Evolutionary conservation across 2,888 invertebrate genomes (phyloP).

Genomic region (Chalcosyrphus nemorum): DNA sequence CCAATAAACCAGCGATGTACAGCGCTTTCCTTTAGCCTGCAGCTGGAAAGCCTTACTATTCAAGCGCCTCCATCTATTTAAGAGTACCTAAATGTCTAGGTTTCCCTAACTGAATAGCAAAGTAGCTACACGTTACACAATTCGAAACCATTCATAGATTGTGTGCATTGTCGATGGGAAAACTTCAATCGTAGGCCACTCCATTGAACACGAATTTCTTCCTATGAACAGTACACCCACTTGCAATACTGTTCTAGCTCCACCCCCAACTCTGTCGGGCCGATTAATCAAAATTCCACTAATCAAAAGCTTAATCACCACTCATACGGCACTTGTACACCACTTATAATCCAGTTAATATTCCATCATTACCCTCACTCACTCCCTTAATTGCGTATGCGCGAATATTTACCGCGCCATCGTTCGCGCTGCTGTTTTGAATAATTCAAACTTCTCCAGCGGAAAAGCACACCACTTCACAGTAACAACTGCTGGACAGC

Average conservation of each 20-base stretch:
- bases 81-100: no score
- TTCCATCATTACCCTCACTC: slow-evolving; percentile 67
- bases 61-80: no score
- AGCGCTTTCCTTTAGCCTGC: no score
- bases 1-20: no score
- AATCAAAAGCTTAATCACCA: slow-evolving; percentile 50
- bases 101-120: no score
- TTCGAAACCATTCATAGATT: no score
- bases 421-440: slow-evolving; percentile 67
- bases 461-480: slow-evolving; percentile 57
- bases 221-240: not conserved
- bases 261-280: slow-evolving; percentile 38
- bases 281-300: slow-evolving; percentile 43
- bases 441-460: slow-evolving; percentile 63
- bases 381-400: slow-evolving; percentile 58
- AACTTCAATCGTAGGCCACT: not conserved
- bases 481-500: slow-evolving; percentile 13
- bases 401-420: slow-evolving; percentile 64
- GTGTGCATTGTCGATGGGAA: no score
- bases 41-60: no score
- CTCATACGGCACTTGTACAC: slow-evolving; percentile 52
- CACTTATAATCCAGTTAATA: slow-evolving; percentile 71
- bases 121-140: no score
- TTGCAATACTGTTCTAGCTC: slow-evolving; percentile 24
- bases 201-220: no score